phyloP scores from a whole-genome alignment of 2,888 invertebrate genomes.

The Neoscelio sp. region DNA sequence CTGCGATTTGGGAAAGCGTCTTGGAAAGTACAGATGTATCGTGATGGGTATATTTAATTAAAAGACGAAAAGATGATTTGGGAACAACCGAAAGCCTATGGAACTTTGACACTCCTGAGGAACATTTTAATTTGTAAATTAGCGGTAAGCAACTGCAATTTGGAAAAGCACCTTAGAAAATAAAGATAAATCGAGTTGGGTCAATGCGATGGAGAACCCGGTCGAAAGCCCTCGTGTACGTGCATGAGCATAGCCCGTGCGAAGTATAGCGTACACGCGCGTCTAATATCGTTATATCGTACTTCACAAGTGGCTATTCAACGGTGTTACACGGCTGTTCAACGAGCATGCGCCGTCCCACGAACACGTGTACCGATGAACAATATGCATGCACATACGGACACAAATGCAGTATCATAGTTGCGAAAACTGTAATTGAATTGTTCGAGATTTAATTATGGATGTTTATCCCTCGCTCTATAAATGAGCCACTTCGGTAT shows the following conservation, averaged over 20 bases:
- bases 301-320: conserved; percentile 69
- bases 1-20: conserved; percentile 2
- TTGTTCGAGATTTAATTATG: conserved; percentile 63
- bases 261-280: conserved; percentile 54
- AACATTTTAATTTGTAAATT: no score
- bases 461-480: conserved; percentile 48
- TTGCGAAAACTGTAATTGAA: conserved; percentile 65
- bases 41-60: no score
- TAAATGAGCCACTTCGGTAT: conserved; percentile 48
- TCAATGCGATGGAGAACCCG: conserved; percentile 7
- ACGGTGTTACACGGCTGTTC: conserved; percentile 62
- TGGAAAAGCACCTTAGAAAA: conserved; percentile 5
- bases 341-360: conserved; percentile 58
- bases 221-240: conserved; percentile 56
- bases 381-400: conserved; percentile 46
- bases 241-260: conserved; percentile 63
- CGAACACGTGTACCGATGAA: conserved; percentile 56
- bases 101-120: no score
- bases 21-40: no score
- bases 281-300: conserved; percentile 69
- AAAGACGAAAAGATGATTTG: not conserved
- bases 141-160: conserved; percentile 2
- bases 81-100: no score
- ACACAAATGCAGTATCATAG: conserved; percentile 41
- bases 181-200: not conserved